Evolutionary conservation across 2,113 vertebrate species (phyloP).

Genomic region (Ondatra zibethicus): DNA sequence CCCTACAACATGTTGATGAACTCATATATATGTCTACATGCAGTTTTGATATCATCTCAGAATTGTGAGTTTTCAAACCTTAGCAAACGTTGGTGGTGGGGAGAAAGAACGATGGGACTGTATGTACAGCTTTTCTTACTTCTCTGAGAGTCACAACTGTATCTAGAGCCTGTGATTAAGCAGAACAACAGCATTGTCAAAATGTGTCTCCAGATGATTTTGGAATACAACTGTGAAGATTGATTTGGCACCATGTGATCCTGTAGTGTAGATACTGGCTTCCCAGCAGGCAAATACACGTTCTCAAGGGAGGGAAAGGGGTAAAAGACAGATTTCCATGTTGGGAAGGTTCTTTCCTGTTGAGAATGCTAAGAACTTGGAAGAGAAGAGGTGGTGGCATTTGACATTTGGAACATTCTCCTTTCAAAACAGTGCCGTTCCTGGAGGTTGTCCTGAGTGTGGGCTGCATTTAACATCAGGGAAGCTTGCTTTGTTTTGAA

Average conservation of each 20-base stretch:
- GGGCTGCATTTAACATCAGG: slow-evolving; percentile 2
- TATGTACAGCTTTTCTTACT: background rate
- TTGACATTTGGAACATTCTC: slow-evolving; percentile 6
- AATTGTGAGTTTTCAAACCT: background rate
- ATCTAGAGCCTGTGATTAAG: background rate
- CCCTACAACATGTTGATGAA: background rate
- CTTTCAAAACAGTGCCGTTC: background rate
- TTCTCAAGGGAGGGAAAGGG: background rate
- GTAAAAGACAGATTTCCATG: background rate
- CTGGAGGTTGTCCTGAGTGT: background rate
- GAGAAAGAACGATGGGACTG: background rate
- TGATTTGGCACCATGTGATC: background rate
- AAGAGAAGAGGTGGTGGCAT: background rate
- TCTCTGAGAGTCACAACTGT: background rate
- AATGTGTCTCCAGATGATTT: slow-evolving; percentile 42
- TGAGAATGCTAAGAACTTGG: slow-evolving; percentile 9
- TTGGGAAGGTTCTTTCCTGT: slow-evolving; percentile 1
- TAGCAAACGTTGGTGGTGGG: background rate
- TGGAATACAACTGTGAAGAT: background rate
- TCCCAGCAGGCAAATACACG: background rate
- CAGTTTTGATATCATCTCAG: background rate
- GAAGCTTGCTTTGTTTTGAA: background rate
- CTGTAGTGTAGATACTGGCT: background rate
- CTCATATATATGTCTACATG: background rate
- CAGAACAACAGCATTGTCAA: background rate